Evolutionary conservation across 2,113 vertebrate genomes (phyloP), one percentile per base, ranked within the genome.

Genomic region (Paraplagusia blochii): DNA sequence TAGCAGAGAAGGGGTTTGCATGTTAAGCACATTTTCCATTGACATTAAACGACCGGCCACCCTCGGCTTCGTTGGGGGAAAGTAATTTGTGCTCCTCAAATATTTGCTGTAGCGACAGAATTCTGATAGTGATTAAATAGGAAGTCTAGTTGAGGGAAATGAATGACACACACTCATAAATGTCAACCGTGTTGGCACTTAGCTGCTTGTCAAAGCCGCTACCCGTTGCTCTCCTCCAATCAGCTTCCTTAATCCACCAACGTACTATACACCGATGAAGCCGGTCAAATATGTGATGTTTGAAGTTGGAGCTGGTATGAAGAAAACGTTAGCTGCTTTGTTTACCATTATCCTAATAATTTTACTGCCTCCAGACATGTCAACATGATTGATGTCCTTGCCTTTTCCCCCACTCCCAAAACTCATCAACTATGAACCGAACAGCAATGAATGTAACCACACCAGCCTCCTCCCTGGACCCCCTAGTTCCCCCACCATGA

Each of bases 331-430:
- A 81, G 70, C 39, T 5, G 48, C 64, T 79, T 81, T 80, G 84
- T 82, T 82, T 79, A 73, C 69, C 58, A 74, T 88, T 84, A 85
- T 82, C 79, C 78, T 83, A 76, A 88, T 85, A 74, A 83, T 82
- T 76, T 84, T 64, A 66, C 63, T 42, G 49, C 80, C 83, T 36
- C 58, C 58, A 12, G 71, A 76, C 69, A 4, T 69, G 83, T 81
- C 84, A 84, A 29, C 68, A 45, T 87, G 85, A 87, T 86, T 84
- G 85, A 85, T 85, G 62, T 38, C 47, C 53, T 35, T 19, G 54
- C 63, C 62, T 75, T 70, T 29, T 78, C 70, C 68, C 74, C 18
- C 66, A 79, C 69, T 84, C 80, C 81, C 85, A 83, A 63, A 83
- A 74, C 77, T 84, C 82, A 84, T 87, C 84, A 81, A 66, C 73